Base-by-base conservation (phyloP, 2,113 vertebrate species). In the Actenoides lindsayi region DNA sequence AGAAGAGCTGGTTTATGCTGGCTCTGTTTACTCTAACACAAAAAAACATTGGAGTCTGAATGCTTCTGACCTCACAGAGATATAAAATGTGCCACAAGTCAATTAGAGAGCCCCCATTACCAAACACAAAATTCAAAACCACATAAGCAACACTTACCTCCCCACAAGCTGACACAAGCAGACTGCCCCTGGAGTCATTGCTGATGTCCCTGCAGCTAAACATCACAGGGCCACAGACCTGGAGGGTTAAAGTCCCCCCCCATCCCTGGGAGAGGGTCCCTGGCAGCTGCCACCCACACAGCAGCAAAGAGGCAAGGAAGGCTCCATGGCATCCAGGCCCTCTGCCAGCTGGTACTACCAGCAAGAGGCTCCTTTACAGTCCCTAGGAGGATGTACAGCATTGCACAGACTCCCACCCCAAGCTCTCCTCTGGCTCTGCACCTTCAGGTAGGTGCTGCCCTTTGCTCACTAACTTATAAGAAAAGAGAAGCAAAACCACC, bases 181-280 rank as follows among this genome's bases (percentile, higher is more conserved):
- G 44, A 2, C 54, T 6, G 10, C 12, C 11, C 16, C 0, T 0
- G 27, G 8, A 16, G 10, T 9, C 5, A 0, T 10, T 50, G 77
- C 23, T 82, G 79, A 50, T 39, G 37, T 9, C 17, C 19, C n/a
- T 33, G 50, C 21, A 50, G 42, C 60, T 1, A 0, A 79, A 27
- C 3, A 2, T 41, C 27, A 46, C 0, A 0, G 9, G 25, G 24
- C 63, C 0, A 0, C 56, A 27, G 33, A 39, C 14, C 11, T 3
- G 2, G 46, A 27, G 1, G 0, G 23, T 39, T 30, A 11, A 39
- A 67, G 28, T 27, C 15, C 16, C 46, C 24, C 1, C 2, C 41
- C 12, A 0, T 15, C 20, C 44, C 46, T 7, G 3, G 10, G 53
- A 59, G 15, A 53, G 23, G 4, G 4, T 28, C 35, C 25, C 54